A percentile compares a stretch with the other conserved stretches of the same genome.
phyloP scores from a whole-genome alignment of 2,797 vertebrate genomes.

The Sebastes vulpes region DNA sequence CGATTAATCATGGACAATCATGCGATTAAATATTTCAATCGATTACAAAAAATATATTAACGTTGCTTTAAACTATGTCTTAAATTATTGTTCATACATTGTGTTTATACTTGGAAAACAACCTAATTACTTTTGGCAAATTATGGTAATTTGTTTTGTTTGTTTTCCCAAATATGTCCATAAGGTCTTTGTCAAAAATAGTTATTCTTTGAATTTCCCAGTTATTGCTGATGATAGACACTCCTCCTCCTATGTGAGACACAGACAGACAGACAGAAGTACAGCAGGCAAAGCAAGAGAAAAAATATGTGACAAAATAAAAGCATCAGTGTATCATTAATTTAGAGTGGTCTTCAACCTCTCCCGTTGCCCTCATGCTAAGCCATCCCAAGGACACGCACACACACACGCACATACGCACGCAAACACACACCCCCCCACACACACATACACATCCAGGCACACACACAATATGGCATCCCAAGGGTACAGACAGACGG shows the following conservation, averaged over 20 bases:
- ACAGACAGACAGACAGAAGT: background rate
- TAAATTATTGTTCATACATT: background rate
- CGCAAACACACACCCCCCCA: too few species aligned
- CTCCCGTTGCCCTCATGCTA: conserved; percentile 26
- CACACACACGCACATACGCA: background rate
- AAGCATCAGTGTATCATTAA: conserved; percentile 44
- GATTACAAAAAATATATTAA: background rate
- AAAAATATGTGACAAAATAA: conserved; percentile 13
- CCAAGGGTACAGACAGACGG: conserved; percentile 63
- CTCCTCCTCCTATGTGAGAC: background rate
- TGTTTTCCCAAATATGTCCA: background rate
- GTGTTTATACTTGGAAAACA: background rate
- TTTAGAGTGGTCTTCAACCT: conserved; percentile 27
- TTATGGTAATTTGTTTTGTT: background rate
- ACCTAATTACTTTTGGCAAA: background rate
- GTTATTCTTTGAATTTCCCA: background rate
- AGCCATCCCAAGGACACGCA: conserved; percentile 30
- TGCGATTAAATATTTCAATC: too few species aligned
- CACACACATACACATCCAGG: too few species aligned
- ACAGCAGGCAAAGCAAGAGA: background rate
- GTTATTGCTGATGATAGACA: background rate
- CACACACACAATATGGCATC: conserved; percentile 40
- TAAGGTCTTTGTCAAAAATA: background rate
- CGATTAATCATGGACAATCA: too few species aligned
- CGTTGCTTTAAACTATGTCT: too few species aligned